phyloP scores from a whole-genome alignment of 2,888 invertebrate species.

The Drosophila demipolita region DNA sequence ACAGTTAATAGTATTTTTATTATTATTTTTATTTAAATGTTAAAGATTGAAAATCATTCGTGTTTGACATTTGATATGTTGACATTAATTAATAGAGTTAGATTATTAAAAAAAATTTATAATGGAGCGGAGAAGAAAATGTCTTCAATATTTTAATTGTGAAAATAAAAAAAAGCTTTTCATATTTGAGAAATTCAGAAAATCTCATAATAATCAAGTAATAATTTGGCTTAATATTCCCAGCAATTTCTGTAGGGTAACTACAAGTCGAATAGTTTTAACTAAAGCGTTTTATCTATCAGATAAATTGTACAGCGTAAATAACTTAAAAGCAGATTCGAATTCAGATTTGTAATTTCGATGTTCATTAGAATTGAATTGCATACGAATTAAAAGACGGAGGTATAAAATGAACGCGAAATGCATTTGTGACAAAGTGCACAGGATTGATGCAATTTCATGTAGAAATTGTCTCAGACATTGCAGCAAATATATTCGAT shows the following conservation, averaged over 20 bases:
- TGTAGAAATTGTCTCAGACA: conserved; percentile 32
- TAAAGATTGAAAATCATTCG: background rate
- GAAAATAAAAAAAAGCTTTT: background rate
- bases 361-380: background rate
- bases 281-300: background rate
- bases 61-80: background rate
- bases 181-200: background rate
- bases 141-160: background rate
- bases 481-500: conserved; percentile 43
- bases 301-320: background rate
- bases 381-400: conserved; percentile 14
- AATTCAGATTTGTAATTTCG: background rate
- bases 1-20: no score
- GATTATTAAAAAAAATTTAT: background rate
- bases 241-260: background rate
- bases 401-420: background rate
- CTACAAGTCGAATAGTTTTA: no score
- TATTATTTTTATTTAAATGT: background rate
- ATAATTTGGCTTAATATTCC: background rate
- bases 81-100: background rate
- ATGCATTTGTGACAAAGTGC: conserved; percentile 31
- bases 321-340: background rate
- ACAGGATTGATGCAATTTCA: conserved; percentile 68
- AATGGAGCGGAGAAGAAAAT: background rate
- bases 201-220: background rate